Conservation (phyloP, 1,140 invertebrate genomes). For the Drosophila sucinea region DNA sequence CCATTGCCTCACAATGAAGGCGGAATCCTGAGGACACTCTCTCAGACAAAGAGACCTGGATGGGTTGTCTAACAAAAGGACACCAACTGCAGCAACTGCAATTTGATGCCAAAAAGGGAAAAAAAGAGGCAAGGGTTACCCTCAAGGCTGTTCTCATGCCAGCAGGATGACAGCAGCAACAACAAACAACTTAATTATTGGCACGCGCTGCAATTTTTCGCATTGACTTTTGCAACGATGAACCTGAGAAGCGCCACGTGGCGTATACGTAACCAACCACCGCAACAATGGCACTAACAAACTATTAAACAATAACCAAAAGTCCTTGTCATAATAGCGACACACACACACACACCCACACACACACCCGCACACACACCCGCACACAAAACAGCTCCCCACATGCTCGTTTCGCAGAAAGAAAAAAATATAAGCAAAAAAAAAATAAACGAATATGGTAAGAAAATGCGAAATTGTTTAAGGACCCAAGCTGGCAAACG, state of each 20-base stretch:
- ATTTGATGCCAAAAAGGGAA: slow-evolving; percentile 63
- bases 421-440: slow-evolving; percentile 9
- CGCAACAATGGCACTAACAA: slow-evolving; percentile 45
- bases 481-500: slow-evolving; percentile 28
- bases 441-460: slow-evolving; percentile 10
- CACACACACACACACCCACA: slow-evolving; percentile 19
- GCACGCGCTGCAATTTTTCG: slow-evolving; percentile 78
- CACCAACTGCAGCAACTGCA: slow-evolving; percentile 72
- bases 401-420: slow-evolving; percentile 60
- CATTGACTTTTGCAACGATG: slow-evolving; percentile 57
- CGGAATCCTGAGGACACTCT: slow-evolving; percentile 60
- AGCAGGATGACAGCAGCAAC: slow-evolving; percentile 13
- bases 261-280: slow-evolving; percentile 70
- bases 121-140: slow-evolving; percentile 32
- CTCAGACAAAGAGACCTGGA: slow-evolving; percentile 64
- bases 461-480: slow-evolving; percentile 11
- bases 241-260: slow-evolving; percentile 67
- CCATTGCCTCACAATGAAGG: slow-evolving; percentile 54
- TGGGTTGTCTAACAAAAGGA: slow-evolving; percentile 66
- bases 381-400: slow-evolving; percentile 56
- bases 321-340: slow-evolving; percentile 24
- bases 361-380: slow-evolving; percentile 18
- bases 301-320: slow-evolving; percentile 58
- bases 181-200: slow-evolving; percentile 74
- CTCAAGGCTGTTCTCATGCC: slow-evolving; percentile 6